Evolutionary conservation across 2,888 invertebrate genomes (phyloP).

Genomic region (Sericinus montela): DNA sequence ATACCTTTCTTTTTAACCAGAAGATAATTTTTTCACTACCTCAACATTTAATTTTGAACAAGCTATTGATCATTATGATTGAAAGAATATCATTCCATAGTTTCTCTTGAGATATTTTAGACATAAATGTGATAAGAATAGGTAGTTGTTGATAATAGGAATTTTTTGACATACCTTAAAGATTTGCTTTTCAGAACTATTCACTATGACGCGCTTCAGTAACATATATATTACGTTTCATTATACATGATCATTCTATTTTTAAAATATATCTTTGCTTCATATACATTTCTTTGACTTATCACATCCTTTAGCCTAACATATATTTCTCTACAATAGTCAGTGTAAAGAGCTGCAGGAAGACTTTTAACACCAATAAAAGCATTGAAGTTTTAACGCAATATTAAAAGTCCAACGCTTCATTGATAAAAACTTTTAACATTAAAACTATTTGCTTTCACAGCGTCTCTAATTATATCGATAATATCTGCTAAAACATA

Average conservation of each 20-base stretch:
- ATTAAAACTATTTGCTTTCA: slow-evolving; percentile 56
- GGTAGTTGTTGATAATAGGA: slow-evolving; percentile 9
- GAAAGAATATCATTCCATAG: no score
- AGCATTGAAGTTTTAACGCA: slow-evolving; percentile 25
- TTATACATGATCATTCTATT: slow-evolving; percentile 27
- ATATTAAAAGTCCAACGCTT: slow-evolving; percentile 9
- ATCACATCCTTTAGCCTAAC: slow-evolving; percentile 75
- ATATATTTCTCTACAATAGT: slow-evolving; percentile 69
- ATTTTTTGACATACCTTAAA: slow-evolving; percentile 9
- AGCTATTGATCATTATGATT: no score
- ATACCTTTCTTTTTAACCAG: no score
- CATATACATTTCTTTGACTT: slow-evolving; percentile 52
- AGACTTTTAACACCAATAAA: slow-evolving; percentile 67
- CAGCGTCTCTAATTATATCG: slow-evolving; percentile 70
- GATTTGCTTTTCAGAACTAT: slow-evolving; percentile 1
- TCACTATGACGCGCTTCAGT: slow-evolving; percentile 3
- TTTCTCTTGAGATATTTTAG: no score
- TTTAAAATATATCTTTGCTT: slow-evolving; percentile 34
- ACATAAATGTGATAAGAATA: not conserved
- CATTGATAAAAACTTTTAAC: slow-evolving; percentile 17
- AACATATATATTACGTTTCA: slow-evolving; percentile 6
- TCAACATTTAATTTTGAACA: no score
- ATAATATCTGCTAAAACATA: slow-evolving; percentile 70
- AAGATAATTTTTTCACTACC: no score
- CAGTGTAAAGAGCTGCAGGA: slow-evolving; percentile 80